Base-by-base conservation (phyloP, 2,113 vertebrate species). In the Hydrolagus affinis region DNA sequence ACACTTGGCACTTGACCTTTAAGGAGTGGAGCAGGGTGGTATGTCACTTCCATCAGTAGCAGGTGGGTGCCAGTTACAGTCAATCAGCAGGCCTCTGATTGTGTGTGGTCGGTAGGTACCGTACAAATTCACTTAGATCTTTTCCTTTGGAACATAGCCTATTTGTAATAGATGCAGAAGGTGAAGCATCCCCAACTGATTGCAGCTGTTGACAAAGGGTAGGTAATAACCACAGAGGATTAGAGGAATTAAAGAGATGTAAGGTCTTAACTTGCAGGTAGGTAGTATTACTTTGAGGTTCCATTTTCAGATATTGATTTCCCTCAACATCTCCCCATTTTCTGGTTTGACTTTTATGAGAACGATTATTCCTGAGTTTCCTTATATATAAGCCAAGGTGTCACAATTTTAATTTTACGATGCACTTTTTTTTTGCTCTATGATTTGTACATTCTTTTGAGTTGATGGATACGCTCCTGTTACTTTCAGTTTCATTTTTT, bases 21-120 rank as follows among this genome's bases (percentile, higher is more conserved):
- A 83, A 30, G 62, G 28, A 83, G 0, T 9, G 23, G 66, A 83
- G 15, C 78, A 83, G 60, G 60, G 23, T 83, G 44, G 60, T 66
- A 66, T 11, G 60, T 83, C 59, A 66, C 60, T 19, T 64, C 9
- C 77, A 66, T 66, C 60, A 66, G 77, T 80, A 62, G 76, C 59
- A 80, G 94, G 94, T 95, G 94, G 94, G 94, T 95, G 94, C 91
- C 91, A 93, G 90, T 93, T 92, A 92, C 91, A 94, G 93, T 94
- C 93, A 93, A 90, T 91, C 93, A 93, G 89, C 93, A 93, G 92
- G 89, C 92, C 91, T 93, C 93, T 90, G 91, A 89, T 91, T 90
- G 15, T 86, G 88, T 86, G 91, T 90, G 94, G 93, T 94, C 94
- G 93, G 94, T 94, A 94, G 78, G 78, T 83, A 83, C 78, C 17